Evolutionary conservation across 92 coral and sea anemone genomes (phyloP).

Genomic region (Siderastrea radians): DNA sequence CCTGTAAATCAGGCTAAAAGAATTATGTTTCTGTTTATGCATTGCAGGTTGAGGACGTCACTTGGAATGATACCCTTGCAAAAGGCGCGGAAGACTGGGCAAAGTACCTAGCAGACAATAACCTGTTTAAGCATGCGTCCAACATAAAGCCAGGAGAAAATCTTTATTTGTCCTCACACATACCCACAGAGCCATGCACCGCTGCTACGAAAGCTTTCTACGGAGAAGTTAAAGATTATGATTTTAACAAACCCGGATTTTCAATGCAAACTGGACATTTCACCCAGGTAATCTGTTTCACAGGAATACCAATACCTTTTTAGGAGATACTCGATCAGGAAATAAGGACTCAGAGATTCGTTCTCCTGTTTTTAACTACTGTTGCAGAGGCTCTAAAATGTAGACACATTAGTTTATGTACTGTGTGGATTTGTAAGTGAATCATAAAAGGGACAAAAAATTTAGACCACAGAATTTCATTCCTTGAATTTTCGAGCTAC

Average conservation of each 20-base stretch:
- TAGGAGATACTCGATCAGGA: not conserved
- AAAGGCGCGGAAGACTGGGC: constrained; percentile 81
- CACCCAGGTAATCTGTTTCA: constrained; percentile 78
- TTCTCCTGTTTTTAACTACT: too few species aligned
- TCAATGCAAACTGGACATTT: constrained; percentile 78
- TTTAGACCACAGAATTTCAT: too few species aligned
- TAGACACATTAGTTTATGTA: too few species aligned
- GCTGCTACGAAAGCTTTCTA: constrained; percentile 81
- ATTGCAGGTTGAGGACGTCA: constrained; percentile 27
- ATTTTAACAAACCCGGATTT: constrained; percentile 75
- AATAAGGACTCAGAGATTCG: too few species aligned
- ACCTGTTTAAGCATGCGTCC: constrained; percentile 49
- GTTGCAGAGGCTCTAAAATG: too few species aligned
- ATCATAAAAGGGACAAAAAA: too few species aligned
- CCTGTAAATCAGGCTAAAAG: too few species aligned
- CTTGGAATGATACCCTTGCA: constrained; percentile 73
- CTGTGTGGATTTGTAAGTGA: too few species aligned
- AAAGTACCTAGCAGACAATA: constrained; percentile 60
- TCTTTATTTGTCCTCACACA: constrained; percentile 58
- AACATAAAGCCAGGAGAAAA: constrained; percentile 70
- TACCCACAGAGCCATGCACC: constrained; percentile 57
- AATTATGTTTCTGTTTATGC: not conserved
- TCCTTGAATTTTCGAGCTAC: too few species aligned
- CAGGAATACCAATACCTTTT: not conserved
- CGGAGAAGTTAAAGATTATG: constrained; percentile 76